Evolutionary conservation across 2,888 invertebrate genomes (phyloP), one percentile per base, ranked within the genome.

Genomic region (Epinotia bilunana): DNA sequence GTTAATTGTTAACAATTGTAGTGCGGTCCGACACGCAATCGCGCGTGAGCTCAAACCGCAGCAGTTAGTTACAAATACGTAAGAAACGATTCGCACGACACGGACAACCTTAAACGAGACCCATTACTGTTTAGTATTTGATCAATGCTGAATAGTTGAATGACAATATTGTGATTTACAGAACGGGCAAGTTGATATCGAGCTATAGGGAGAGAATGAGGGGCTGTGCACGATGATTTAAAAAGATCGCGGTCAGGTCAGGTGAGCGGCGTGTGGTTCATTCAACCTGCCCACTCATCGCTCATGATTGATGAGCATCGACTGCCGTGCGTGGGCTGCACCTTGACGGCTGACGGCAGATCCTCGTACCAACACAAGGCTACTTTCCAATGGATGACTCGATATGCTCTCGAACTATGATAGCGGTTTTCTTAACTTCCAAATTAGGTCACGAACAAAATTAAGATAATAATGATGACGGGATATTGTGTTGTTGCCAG

Each of bases 1-100:
- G 86, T 90, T 93, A 90, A 93, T 93, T 92, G 89, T 87, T 83
- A 87, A 90, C 92, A 91, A 93, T 92, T 92, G 91, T 89, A 90
- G 83, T 88, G 89, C 86, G 86, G 87, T 86, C 82, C 87, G 87
- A 90, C 91, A 94, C 94, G 92, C 95, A 91, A 90, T 88, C 88
- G 84, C 83, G 82, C 82, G 87, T 86, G 87, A 85, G 86, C 81
- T 84, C 82, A 83, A 86, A 87, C 86, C 85, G 83, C 84, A 85
- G 85, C 78, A 78, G 77, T 84, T 85, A 83, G 84, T 81, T 77
- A 79, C 79, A 81, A 81, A 83, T 82, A 39, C 39, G 39, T 39
- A 78, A 83, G 81, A 80, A 82, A 79, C 79, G 73, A 78, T 78
- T 79, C 81, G 81, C 80, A 83, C 77, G 78, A 71, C 53, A 76